These are phyloP conservation scores for Cydia pomonella DNA, from an alignment of 1,140 invertebrate species.

Conservation along the genomic window DNA sequence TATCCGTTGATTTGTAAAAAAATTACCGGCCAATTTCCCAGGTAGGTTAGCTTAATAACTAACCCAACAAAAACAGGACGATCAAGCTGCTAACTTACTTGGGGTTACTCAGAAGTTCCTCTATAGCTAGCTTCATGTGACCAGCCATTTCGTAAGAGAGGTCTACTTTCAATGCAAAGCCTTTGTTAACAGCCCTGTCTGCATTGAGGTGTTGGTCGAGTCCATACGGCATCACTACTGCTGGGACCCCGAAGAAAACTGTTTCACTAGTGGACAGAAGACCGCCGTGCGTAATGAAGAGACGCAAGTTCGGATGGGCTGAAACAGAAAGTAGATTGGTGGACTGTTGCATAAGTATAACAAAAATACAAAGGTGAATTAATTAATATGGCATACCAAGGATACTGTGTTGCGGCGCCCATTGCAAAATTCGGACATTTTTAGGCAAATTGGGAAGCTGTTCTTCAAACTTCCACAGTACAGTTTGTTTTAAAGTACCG, in stretches of 20 bases:
- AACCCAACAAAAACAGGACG: neutral
- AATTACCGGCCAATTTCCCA: too few relatives aligned
- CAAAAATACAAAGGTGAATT: too few relatives aligned
- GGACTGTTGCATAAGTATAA: neutral
- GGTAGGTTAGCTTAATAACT: neutral
- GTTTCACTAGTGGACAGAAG: conserved; percentile 83
- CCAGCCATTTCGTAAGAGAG: conserved; percentile 38
- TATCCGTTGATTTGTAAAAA: too few relatives aligned
- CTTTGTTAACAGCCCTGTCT: conserved; percentile 39
- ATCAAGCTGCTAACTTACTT: conserved; percentile 36
- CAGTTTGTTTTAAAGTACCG: conserved; percentile 77
- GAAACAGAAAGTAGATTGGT: conserved; percentile 60
- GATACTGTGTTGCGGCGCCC: conserved; percentile 43
- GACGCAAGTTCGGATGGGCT: conserved; percentile 82
- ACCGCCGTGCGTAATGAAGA: conserved; percentile 85
- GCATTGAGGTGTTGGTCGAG: conserved; percentile 81
- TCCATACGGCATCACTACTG: conserved; percentile 84
- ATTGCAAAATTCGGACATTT: conserved; percentile 47
- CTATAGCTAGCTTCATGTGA: conserved; percentile 41
- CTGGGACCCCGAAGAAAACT: conserved; percentile 83
- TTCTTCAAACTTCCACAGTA: conserved; percentile 75
- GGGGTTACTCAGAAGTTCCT: conserved; percentile 30
- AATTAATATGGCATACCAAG: conserved; percentile 20
- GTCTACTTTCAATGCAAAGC: conserved; percentile 43
- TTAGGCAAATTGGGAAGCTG: conserved; percentile 40